phyloP scores from a whole-genome alignment of 64 coral and sea anemone species.

The Catalaphyllia jardinei region DNA sequence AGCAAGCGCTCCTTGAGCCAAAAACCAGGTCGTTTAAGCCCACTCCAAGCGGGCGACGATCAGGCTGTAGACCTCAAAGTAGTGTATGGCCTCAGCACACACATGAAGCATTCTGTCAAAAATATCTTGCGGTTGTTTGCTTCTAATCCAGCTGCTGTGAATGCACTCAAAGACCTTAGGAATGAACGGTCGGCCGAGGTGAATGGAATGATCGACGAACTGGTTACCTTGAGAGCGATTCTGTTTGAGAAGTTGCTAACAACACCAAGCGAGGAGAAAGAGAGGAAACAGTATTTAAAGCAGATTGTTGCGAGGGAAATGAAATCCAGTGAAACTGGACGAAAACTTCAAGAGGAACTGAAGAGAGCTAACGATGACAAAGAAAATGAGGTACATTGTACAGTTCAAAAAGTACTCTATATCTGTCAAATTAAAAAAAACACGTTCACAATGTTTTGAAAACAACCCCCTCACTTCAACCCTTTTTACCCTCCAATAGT shows the following conservation, averaged over 20 bases:
- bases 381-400: constrained; percentile 91
- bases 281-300: constrained; percentile 86
- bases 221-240: constrained; percentile 69
- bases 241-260: constrained; percentile 89
- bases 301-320: constrained; percentile 78
- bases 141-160: constrained; percentile 81
- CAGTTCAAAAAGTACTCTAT: not conserved
- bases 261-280: constrained; percentile 85
- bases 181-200: constrained; percentile 75
- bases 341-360: constrained; percentile 83
- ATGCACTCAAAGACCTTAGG: constrained; percentile 70
- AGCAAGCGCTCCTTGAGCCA: not conserved
- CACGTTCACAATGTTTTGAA: not conserved
- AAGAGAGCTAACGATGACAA: constrained; percentile 84
- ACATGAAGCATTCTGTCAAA: constrained; percentile 79
- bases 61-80: constrained; percentile 22
- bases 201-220: constrained; percentile 82
- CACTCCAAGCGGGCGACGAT: not conserved
- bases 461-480: too few species aligned
- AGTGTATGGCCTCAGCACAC: constrained; percentile 35
- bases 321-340: constrained; percentile 79
- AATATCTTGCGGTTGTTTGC: constrained; percentile 87
- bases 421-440: not conserved
- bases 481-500: too few species aligned
- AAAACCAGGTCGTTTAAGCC: not conserved